A percentile compares a stretch with the other conserved stretches of the same genome.
Conservation (phyloP, 2,113 vertebrate genomes). For the Seriola quinqueradiata region DNA sequence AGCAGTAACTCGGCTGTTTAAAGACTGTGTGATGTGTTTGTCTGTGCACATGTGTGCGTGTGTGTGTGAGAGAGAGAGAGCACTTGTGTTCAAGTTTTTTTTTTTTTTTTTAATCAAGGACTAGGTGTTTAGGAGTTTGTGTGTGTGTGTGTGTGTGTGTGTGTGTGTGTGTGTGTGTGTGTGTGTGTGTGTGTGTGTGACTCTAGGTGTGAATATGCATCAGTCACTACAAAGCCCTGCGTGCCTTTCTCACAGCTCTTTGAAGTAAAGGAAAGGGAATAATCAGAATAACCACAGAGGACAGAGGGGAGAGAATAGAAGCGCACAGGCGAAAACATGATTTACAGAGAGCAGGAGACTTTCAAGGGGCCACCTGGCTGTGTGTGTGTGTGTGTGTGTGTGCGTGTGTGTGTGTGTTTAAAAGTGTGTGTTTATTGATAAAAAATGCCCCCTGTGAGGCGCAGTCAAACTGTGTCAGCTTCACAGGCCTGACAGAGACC, state of each 20-base stretch:
- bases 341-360: slow-evolving; percentile 25
- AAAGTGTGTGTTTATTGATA: slow-evolving; percentile 53
- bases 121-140: slow-evolving; percentile 46
- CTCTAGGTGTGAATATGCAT: slow-evolving; percentile 72
- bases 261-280: slow-evolving; percentile 64
- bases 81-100: slow-evolving; percentile 23
- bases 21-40: slow-evolving; percentile 37
- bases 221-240: slow-evolving; percentile 64
- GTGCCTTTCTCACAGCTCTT: slow-evolving; percentile 49
- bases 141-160: slow-evolving; percentile 25
- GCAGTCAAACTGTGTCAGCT: background rate
- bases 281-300: slow-evolving; percentile 53
- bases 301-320: slow-evolving; percentile 40
- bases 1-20: slow-evolving; percentile 66
- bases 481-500: slow-evolving; percentile 25
- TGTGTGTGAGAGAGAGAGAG: background rate
- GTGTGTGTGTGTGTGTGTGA: slow-evolving; percentile 24
- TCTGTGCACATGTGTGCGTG: background rate
- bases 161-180: slow-evolving; percentile 20
- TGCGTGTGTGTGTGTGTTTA: slow-evolving; percentile 42
- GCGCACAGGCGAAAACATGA: slow-evolving; percentile 11
- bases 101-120: slow-evolving; percentile 41
- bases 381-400: slow-evolving; percentile 41
- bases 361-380: slow-evolving; percentile 41
- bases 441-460: slow-evolving; percentile 17